Conservation (phyloP, 2,888 invertebrate genomes). For the Idaea straminata region DNA sequence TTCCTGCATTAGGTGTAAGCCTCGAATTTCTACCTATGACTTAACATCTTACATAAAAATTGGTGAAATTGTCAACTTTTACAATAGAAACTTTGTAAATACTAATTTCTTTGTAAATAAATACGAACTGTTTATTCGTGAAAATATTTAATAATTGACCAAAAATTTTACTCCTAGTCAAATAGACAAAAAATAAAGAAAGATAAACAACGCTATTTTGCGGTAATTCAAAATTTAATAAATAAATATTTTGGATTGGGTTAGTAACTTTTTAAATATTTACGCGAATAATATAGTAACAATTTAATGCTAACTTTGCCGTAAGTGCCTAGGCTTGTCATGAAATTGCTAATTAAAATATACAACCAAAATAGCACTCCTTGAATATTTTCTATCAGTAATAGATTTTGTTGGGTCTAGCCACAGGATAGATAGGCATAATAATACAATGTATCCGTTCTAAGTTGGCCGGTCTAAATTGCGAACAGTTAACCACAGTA, state of each 20-base stretch:
- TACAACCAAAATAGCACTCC: too few species aligned
- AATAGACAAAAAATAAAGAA: slow-evolving; percentile 8
- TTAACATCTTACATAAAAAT: not conserved
- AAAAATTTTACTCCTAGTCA: slow-evolving; percentile 3
- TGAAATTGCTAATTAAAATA: slow-evolving; percentile 3
- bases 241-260: not conserved
- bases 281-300: slow-evolving; percentile 3
- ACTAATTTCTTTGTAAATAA: not conserved
- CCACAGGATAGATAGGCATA: too few species aligned
- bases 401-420: not conserved
- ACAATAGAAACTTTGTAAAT: slow-evolving; percentile 5
- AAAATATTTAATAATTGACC: not conserved
- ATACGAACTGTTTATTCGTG: not conserved
- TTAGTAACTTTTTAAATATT: not conserved
- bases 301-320: slow-evolving; percentile 58
- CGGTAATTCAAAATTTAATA: not conserved
- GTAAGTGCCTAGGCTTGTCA: slow-evolving; percentile 69
- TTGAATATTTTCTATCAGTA: not conserved
- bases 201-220: too few species aligned
- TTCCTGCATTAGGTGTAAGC: not conserved
- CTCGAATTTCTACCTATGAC: not conserved
- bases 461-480: too few species aligned
- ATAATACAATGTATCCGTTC: too few species aligned
- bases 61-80: slow-evolving; percentile 2
- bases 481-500: too few species aligned